A percentile compares a stretch with the other conserved stretches of the same genome.
phyloP scores from a whole-genome alignment of 2,888 invertebrate species.

The Gastracanthus pulcherrimus region DNA sequence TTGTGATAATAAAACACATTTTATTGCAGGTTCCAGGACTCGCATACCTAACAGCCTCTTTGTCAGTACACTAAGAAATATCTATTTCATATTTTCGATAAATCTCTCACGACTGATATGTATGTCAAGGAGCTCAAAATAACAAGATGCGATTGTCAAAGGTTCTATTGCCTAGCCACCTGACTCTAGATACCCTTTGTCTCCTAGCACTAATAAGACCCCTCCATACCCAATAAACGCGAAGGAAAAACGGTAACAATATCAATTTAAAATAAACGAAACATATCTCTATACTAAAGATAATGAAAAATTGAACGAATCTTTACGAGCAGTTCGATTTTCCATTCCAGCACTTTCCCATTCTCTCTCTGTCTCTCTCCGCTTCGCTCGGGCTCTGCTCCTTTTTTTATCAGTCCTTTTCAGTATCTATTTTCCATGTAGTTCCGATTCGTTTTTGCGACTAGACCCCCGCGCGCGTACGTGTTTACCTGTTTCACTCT shows the following conservation, averaged over 20 bases:
- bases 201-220: too few relatives aligned
- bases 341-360: constrained; percentile 44
- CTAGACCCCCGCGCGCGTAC: too few relatives aligned
- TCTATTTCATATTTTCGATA: neutral
- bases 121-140: neutral
- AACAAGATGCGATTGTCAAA: neutral
- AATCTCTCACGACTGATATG: neutral
- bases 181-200: neutral
- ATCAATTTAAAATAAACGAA: neutral
- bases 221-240: neutral
- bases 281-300: neutral
- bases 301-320: constrained; percentile 22
- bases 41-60: too few relatives aligned
- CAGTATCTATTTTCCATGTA: constrained; percentile 39
- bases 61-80: too few relatives aligned
- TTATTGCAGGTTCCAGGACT: too few relatives aligned
- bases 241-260: neutral
- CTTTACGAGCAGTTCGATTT: constrained; percentile 43
- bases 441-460: constrained; percentile 30
- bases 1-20: too few relatives aligned
- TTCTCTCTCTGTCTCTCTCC: constrained; percentile 6
- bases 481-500: constrained; percentile 29
- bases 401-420: constrained; percentile 24
- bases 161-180: neutral
- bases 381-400: neutral